A percentile compares a stretch with the other conserved stretches of the same genome.
Conservation (phyloP, 2,888 invertebrate species). For the Operophtera brumata region DNA sequence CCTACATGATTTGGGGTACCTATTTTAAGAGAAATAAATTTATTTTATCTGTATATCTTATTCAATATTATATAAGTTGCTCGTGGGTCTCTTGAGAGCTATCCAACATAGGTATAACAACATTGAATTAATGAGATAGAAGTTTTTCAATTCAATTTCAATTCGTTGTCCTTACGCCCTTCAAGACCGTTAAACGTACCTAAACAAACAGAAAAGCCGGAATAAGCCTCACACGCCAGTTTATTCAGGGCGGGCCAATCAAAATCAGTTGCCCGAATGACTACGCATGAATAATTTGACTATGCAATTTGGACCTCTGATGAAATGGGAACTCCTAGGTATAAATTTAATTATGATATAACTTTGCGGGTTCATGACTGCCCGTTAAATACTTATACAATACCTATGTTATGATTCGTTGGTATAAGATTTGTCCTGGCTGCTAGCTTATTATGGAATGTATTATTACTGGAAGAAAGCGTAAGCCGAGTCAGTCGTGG, state of each 20-base stretch:
- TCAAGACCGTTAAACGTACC: slow-evolving; percentile 40
- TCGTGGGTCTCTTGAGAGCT: too few relatives aligned
- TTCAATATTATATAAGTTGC: too few relatives aligned
- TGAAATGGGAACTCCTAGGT: slow-evolving; percentile 13
- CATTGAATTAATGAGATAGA: slow-evolving; percentile 26
- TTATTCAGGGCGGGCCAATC: slow-evolving; percentile 44
- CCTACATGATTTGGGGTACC: too few relatives aligned
- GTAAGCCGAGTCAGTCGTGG: too few relatives aligned
- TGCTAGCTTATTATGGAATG: too few relatives aligned
- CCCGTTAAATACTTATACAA: too few relatives aligned
- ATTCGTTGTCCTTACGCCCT: slow-evolving; percentile 38
- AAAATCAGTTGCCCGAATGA: slow-evolving; percentile 41
- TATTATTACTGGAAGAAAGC: too few relatives aligned
- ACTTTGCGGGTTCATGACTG: neutral
- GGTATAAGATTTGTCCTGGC: too few relatives aligned
- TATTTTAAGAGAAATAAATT: too few relatives aligned
- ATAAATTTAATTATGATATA: slow-evolving; percentile 17
- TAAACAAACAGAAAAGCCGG: slow-evolving; percentile 45
- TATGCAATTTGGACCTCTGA: slow-evolving; percentile 30
- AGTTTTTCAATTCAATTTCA: slow-evolving; percentile 34
- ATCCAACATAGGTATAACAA: neutral
- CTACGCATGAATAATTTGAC: slow-evolving; percentile 44
- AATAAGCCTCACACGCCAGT: slow-evolving; percentile 41
- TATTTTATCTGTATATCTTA: too few relatives aligned
- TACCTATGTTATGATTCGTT: too few relatives aligned